Evolutionary conservation across 2,113 vertebrate genomes (phyloP).

Genomic region (Oreocharis arfaki): DNA sequence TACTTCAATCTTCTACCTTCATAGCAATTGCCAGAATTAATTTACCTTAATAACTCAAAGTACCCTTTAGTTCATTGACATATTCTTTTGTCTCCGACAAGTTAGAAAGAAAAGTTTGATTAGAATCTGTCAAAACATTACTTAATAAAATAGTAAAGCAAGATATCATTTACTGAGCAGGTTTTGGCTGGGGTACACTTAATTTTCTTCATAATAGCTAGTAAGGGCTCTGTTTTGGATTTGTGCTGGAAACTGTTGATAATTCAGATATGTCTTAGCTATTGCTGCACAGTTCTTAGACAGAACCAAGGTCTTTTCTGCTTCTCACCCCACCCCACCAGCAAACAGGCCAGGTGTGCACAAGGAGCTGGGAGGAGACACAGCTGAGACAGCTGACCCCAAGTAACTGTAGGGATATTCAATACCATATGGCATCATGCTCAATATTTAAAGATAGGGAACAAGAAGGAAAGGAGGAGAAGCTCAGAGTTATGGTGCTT

Average conservation of each 20-base stretch:
- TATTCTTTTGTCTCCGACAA: constrained; percentile 17
- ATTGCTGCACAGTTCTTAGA: not conserved
- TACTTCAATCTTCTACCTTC: constrained; percentile 15
- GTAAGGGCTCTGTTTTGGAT: not conserved
- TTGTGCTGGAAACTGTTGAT: not conserved
- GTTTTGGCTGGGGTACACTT: not conserved
- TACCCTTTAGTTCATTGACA: constrained; percentile 21
- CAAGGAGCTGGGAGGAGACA: not conserved
- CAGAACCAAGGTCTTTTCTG: not conserved
- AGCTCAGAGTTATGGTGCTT: not conserved
- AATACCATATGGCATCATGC: not conserved
- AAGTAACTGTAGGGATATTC: not conserved
- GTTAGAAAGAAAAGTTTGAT: constrained; percentile 35
- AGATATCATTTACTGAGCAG: not conserved
- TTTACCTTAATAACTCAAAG: constrained; percentile 28
- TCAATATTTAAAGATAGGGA: not conserved
- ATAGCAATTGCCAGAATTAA: constrained; percentile 29
- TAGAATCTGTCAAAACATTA: constrained; percentile 42
- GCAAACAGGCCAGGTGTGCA: not conserved
- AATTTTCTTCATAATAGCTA: not conserved
- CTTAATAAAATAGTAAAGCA: not conserved
- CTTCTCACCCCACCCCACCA: not conserved
- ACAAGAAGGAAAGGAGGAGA: not conserved
- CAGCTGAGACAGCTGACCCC: not conserved
- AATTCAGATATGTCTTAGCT: not conserved